Percentiles rank a stretch among this genome's conserved stretches.
Conservation (phyloP, 2,797 vertebrate species). For the Ispidina lecontei region DNA sequence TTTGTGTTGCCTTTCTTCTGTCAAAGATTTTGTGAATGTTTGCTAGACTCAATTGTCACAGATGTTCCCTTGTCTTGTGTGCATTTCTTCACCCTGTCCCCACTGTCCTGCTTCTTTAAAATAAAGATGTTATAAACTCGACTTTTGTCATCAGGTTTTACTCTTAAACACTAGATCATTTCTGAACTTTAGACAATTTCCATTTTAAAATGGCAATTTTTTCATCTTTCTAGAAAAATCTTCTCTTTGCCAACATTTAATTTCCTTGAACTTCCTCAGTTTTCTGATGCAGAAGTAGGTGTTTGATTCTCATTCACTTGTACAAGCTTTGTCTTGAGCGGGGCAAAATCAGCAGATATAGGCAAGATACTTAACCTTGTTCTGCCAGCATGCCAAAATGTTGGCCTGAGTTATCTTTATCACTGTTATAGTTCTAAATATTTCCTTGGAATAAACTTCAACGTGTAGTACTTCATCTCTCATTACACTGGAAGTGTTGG, state of each 20-base stretch:
- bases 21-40: conserved; percentile 61
- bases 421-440: background rate
- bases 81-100: conserved; percentile 48
- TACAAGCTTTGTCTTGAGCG: background rate
- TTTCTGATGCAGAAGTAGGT: background rate
- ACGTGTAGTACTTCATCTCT: background rate
- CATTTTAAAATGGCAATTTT: background rate
- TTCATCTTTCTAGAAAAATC: background rate
- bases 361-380: background rate
- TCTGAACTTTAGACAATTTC: background rate
- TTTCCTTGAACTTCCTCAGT: background rate
- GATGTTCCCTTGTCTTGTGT: conserved; percentile 65
- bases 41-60: conserved; percentile 58
- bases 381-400: background rate
- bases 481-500: background rate
- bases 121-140: conserved; percentile 66
- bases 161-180: conserved; percentile 33
- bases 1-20: conserved; percentile 63
- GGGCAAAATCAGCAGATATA: background rate
- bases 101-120: conserved; percentile 53
- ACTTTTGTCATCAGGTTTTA: conserved; percentile 68
- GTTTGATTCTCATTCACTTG: background rate
- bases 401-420: background rate
- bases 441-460: background rate
- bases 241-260: background rate